phyloP scores from a whole-genome alignment of 2,113 vertebrate species.

The Pelmatolapia mariae region DNA sequence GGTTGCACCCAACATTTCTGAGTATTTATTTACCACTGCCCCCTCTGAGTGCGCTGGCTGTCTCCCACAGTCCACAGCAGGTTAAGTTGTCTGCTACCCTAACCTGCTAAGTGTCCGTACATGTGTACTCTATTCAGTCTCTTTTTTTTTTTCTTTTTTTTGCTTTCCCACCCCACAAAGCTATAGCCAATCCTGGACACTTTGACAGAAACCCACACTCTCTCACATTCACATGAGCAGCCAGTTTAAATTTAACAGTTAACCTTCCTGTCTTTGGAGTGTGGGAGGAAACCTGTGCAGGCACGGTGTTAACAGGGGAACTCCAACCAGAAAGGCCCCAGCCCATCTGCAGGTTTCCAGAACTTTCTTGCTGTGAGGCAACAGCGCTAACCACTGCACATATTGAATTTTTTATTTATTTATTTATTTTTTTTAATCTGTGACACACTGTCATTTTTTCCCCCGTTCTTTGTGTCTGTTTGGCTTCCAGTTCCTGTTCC shows the following conservation, averaged over 20 bases:
- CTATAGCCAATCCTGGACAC: neutral
- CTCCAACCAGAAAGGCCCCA: neutral
- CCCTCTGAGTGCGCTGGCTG: neutral
- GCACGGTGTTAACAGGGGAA: neutral
- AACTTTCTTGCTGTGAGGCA: neutral
- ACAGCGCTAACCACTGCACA: neutral
- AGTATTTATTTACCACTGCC: neutral
- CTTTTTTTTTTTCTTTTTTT: neutral
- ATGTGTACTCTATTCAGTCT: neutral
- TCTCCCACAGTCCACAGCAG: neutral
- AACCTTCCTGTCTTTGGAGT: neutral
- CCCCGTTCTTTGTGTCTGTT: neutral
- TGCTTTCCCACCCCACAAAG: neutral
- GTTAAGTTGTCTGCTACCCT: neutral
- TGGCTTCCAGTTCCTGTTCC: conserved; percentile 87
- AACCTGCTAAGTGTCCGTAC: neutral
- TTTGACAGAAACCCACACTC: neutral
- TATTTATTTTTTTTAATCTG: neutral
- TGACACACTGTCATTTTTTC: neutral
- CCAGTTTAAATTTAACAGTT: neutral
- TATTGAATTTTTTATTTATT: neutral
- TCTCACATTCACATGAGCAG: neutral
- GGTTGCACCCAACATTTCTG: neutral
- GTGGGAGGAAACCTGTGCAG: neutral
- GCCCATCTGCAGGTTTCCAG: neutral